phyloP scores from a whole-genome alignment of 2,113 vertebrate genomes.

The Gopherus evgoodei region DNA sequence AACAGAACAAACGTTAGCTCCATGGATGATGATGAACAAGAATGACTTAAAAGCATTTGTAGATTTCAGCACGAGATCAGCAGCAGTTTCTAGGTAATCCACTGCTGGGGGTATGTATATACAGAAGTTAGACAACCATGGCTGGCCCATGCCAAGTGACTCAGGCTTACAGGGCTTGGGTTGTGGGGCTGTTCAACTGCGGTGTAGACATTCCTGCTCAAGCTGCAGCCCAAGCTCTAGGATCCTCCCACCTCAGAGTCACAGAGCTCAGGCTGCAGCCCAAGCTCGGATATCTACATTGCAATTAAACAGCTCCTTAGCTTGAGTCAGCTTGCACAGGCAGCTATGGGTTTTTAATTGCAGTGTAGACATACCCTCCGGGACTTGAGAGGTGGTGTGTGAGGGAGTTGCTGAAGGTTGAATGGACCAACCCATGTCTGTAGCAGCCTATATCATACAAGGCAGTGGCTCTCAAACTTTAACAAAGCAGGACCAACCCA shows the following conservation, averaged over 20 bases:
- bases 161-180: neutral
- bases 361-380: neutral
- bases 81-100: neutral
- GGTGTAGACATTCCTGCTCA: neutral
- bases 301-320: no score
- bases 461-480: neutral
- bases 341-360: neutral
- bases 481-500: no score
- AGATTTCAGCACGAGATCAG: neutral
- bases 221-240: neutral
- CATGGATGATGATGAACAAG: neutral
- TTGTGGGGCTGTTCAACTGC: neutral
- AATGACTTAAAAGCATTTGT: constrained; percentile 25
- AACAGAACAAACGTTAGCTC: neutral
- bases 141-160: neutral
- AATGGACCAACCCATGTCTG: neutral
- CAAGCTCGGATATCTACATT: no score
- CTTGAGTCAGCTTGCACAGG: neutral
- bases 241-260: neutral
- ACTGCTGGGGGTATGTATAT: neutral
- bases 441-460: constrained; percentile 41
- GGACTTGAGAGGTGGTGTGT: neutral
- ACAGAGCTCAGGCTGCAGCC: no score
- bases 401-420: neutral
- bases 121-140: neutral